A percentile compares a stretch with the other conserved stretches of the same genome.
phyloP scores from a whole-genome alignment of 2,797 vertebrate genomes.

The Phalloptychus januarius region DNA sequence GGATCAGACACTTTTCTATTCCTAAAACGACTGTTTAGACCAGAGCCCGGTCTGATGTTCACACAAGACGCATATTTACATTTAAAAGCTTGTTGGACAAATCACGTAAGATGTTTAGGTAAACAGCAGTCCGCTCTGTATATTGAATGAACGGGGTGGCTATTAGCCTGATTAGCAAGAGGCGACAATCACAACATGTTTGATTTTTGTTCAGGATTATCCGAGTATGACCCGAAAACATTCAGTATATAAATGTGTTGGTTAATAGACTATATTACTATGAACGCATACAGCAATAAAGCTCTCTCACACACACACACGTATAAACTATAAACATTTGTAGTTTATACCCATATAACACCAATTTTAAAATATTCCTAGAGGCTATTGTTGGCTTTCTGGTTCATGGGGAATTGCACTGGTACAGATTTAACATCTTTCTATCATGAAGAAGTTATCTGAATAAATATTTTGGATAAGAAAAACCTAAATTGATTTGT shows the following conservation, averaged over 20 bases:
- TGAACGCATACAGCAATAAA: not conserved
- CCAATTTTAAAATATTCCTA: not conserved
- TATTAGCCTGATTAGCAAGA: not conserved
- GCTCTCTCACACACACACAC: too few relatives aligned
- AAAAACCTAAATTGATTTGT: not conserved
- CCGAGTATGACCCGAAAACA: too few relatives aligned
- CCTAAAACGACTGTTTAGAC: accelerated
- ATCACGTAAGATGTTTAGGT: slow-evolving; percentile 26
- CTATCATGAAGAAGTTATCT: not conserved
- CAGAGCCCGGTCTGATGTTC: accelerated
- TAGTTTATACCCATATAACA: not conserved
- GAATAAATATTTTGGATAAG: not conserved
- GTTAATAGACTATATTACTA: not conserved
- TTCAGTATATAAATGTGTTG: not conserved
- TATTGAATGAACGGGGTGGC: slow-evolving; percentile 35
- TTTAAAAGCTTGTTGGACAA: not conserved
- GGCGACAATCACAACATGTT: not conserved
- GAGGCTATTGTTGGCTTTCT: not conserved
- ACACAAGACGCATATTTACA: not conserved
- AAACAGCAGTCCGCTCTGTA: slow-evolving; percentile 14
- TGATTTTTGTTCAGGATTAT: not conserved
- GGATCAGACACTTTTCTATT: slow-evolving; percentile 32
- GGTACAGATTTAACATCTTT: not conserved
- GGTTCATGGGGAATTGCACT: not conserved
- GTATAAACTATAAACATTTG: not conserved